These are phyloP conservation scores for Peromyscus leucopus DNA, from an alignment of 2,113 vertebrate species.

Conservation along the genomic window DNA sequence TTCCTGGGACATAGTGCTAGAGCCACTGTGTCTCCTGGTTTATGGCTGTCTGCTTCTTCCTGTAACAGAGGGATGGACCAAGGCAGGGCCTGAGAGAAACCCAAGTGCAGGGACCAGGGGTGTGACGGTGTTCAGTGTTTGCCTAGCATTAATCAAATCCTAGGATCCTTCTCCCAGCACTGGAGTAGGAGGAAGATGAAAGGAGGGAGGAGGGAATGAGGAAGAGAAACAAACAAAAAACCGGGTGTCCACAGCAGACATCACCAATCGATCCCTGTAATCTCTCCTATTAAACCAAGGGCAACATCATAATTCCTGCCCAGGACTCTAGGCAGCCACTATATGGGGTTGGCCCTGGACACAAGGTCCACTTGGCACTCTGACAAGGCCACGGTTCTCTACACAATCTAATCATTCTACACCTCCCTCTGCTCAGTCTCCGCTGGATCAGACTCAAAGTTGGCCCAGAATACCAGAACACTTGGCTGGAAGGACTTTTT, in stretches of 20 bases:
- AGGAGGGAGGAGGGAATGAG: not conserved
- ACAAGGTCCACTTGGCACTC: not conserved
- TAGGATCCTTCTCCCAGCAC: not conserved
- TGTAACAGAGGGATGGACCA: not conserved
- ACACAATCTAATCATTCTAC: not conserved
- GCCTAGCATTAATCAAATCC: not conserved
- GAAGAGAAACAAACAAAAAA: not conserved
- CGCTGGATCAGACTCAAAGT: not conserved
- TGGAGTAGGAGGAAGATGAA: not conserved
- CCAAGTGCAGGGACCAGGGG: fast-evolving
- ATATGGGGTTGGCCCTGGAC: not conserved
- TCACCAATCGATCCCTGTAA: not conserved
- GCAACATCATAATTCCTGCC: not conserved
- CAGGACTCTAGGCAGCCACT: not conserved
- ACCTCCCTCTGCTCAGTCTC: not conserved
- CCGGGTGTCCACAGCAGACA: not conserved
- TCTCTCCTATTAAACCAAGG: not conserved
- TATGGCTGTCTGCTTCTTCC: not conserved
- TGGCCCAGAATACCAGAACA: not conserved
- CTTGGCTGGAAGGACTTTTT: not conserved
- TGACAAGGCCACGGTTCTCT: not conserved
- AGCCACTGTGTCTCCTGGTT: not conserved
- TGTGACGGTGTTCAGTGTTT: not conserved
- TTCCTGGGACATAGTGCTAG: not conserved
- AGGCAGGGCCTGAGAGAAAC: not conserved